These are phyloP conservation scores for Aix galericulata DNA, from an alignment of 2,113 vertebrate genomes.

Conservation along the genomic window DNA sequence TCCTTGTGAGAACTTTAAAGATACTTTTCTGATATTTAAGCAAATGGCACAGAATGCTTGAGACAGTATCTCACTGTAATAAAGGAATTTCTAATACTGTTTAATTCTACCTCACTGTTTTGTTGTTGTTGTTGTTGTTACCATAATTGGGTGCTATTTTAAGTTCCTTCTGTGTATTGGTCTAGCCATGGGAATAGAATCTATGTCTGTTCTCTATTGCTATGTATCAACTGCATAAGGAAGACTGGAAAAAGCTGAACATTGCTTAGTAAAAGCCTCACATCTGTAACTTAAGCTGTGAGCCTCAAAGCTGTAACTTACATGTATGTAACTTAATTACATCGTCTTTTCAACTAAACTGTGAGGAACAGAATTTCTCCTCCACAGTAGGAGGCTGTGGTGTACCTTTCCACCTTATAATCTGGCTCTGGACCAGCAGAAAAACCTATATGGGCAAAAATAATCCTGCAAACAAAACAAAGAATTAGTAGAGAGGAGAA, in stretches of 20 bases:
- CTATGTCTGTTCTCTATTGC: background rate
- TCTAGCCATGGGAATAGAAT: background rate
- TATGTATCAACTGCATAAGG: background rate
- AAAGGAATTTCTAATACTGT: background rate
- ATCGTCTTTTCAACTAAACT: background rate
- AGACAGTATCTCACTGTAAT: background rate
- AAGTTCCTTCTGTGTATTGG: background rate
- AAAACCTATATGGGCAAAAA: background rate
- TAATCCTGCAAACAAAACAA: background rate
- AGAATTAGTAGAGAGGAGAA: background rate
- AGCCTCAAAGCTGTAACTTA: too few relatives aligned
- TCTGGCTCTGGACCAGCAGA: background rate
- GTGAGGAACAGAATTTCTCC: background rate
- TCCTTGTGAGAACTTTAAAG: background rate
- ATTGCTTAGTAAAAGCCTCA: background rate
- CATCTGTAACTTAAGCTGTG: background rate
- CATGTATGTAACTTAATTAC: too few relatives aligned
- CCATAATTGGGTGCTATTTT: constrained; percentile 24
- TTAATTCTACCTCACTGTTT: background rate
- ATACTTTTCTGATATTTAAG: background rate
- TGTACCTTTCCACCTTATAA: background rate
- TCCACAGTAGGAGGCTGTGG: background rate
- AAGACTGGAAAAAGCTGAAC: background rate
- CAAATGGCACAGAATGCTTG: background rate
- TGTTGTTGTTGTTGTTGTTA: background rate